Evolutionary conservation across 1,140 invertebrate genomes (phyloP).

Genomic region (Phymastichus coffea): DNA sequence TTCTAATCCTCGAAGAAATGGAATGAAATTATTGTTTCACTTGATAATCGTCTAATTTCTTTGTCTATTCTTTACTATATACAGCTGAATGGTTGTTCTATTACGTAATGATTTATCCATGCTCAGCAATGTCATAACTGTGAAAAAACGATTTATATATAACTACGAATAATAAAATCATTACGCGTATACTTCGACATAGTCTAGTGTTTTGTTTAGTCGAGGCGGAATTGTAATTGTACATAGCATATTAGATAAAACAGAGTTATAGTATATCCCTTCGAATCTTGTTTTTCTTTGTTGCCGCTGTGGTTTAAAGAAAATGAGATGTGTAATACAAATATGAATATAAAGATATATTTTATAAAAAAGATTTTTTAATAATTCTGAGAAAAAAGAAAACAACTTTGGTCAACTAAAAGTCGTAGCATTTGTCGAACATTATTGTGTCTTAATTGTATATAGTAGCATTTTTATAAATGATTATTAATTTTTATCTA

Average conservation of each 20-base stretch:
- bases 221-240: not conserved
- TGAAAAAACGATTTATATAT: too few relatives aligned
- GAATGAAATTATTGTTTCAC: not conserved
- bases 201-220: conserved; percentile 11
- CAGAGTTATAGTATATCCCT: not conserved
- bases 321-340: conserved; percentile 3
- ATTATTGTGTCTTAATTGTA: conserved; percentile 48
- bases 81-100: too few relatives aligned
- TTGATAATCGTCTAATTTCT: too few relatives aligned
- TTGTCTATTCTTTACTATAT: too few relatives aligned
- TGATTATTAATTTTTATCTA: conserved; percentile 51
- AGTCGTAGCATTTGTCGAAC: conserved; percentile 32
- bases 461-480: conserved; percentile 51
- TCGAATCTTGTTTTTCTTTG: conserved; percentile 5
- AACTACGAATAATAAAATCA: too few relatives aligned
- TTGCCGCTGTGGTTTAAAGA: not conserved
- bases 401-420: too few relatives aligned
- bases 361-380: conserved; percentile 34
- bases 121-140: too few relatives aligned
- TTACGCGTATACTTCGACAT: too few relatives aligned
- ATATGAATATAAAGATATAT: conserved; percentile 23
- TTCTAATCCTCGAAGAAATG: conserved; percentile 27
- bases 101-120: too few relatives aligned
- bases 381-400: conserved; percentile 35
- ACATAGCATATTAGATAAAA: conserved; percentile 14